Evolutionary conservation across 2,797 vertebrate genomes (phyloP), one percentile per base, ranked within the genome.

Genomic region (Spheniscus humboldti): DNA sequence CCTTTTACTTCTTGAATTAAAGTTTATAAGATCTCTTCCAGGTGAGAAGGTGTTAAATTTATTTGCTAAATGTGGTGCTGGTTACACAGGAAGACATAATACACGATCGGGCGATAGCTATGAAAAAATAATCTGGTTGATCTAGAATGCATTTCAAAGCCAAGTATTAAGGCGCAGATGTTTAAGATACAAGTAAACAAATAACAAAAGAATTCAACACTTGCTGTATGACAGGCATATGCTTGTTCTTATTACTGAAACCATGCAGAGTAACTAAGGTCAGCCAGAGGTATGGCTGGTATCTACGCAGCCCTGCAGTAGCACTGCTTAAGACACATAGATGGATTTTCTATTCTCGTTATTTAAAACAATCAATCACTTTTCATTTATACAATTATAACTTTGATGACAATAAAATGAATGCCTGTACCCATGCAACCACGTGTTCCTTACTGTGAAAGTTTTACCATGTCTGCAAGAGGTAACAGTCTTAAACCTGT

Each of bases 1-100:
- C 97, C 94, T 92, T 90, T 96, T 97, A 94, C 85, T 97, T 94
- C 94, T 97, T 93, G 92, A 97, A 96, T 82, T 50, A 39, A 97
- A 95, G 88, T 68, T 94, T 73, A 39, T 60, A 43, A 72, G 92
- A 92, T 93, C 91, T 83, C 90, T 90, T 57, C 75, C 62, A 96
- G 96, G 95, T 97, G 84, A 78, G 68, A 64, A 73, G 82, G 77
- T 45, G 86, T 86, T 94, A 82, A 60, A 90, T 86, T 68, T 39
- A 62, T 80, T 84, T 63, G 79, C 82, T 50, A 28, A 66, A 75
- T 0, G 16, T 20, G 64, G 60, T 35, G 80, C 79, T n/a, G 83
- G 60, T 84, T 43, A 35, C 57, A 9, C 56, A 39, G 83, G 74
- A 77, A 62, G 83, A 85, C 39, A 27, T 7, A 37, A 79, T 81